Conservation (phyloP, 1,140 invertebrate species). For the Tetraneura akinire region DNA sequence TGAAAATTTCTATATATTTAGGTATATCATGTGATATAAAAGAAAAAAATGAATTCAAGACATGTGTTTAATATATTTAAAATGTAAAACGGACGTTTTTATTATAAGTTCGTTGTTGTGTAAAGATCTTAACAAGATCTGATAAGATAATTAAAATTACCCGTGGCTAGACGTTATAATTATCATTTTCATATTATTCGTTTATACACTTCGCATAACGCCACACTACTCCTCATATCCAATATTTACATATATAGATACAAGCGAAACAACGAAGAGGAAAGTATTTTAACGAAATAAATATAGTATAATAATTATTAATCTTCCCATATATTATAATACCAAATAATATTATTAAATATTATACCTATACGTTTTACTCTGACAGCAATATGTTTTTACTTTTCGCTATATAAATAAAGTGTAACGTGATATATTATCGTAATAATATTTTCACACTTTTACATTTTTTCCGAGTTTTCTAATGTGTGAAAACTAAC, state of each 20-base stretch:
- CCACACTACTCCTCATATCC: no score
- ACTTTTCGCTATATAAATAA: background rate
- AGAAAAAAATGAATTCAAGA: no score
- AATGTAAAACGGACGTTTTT: background rate
- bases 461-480: background rate
- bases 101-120: background rate
- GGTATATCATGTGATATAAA: no score
- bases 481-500: background rate
- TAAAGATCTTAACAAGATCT: conserved; percentile 12
- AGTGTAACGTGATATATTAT: background rate
- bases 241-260: no score
- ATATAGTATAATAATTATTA: no score
- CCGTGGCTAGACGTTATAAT: background rate
- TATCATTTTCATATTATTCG: background rate
- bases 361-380: no score
- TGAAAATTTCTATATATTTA: background rate
- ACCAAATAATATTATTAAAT: no score
- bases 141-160: conserved; percentile 22
- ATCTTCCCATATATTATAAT: no score
- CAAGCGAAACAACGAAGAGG: background rate
- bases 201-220: background rate
- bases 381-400: background rate
- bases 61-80: no score
- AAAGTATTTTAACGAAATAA: conserved; percentile 5
- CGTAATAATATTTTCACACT: background rate